Conservation (phyloP, 2,888 invertebrate species). For the Drosophila mulleri region DNA sequence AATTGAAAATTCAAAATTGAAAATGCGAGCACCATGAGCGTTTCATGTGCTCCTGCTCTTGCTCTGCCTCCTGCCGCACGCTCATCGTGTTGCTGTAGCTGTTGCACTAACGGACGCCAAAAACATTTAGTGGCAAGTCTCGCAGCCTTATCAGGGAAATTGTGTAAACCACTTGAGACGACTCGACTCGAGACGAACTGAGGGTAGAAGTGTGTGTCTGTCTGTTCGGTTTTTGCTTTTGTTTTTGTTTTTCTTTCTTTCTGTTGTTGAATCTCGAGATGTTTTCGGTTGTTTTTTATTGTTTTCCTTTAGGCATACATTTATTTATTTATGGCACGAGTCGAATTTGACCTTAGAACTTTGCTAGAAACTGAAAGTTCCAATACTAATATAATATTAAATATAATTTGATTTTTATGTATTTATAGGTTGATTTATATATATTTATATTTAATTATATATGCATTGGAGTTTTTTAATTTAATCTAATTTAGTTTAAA, state of each 20-base stretch:
- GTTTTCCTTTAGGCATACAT: conserved; percentile 10
- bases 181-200: conserved; percentile 2
- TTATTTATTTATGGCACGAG: conserved; percentile 47
- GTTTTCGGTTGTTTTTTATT: not conserved
- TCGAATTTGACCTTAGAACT: conserved; percentile 27
- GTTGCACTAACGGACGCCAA: conserved; percentile 74
- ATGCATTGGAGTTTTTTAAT: too few species aligned
- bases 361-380: conserved; percentile 36
- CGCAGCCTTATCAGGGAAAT: conserved; percentile 48
- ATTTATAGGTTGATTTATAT: not conserved
- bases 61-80: not conserved
- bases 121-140: conserved; percentile 64
- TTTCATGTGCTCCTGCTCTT: conserved; percentile 15
- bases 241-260: not conserved
- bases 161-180: conserved; percentile 56
- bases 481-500: too few species aligned
- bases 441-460: too few species aligned
- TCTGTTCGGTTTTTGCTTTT: not conserved
- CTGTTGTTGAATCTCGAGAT: not conserved
- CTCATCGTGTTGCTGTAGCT: conserved; percentile 5
- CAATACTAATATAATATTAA: not conserved
- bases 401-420: not conserved
- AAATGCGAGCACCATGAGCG: conserved; percentile 19
- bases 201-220: conserved; percentile 4
- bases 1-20: conserved; percentile 40